Evolutionary conservation across 2,888 invertebrate genomes (phyloP).

Genomic region (Maniola hyperantus): DNA sequence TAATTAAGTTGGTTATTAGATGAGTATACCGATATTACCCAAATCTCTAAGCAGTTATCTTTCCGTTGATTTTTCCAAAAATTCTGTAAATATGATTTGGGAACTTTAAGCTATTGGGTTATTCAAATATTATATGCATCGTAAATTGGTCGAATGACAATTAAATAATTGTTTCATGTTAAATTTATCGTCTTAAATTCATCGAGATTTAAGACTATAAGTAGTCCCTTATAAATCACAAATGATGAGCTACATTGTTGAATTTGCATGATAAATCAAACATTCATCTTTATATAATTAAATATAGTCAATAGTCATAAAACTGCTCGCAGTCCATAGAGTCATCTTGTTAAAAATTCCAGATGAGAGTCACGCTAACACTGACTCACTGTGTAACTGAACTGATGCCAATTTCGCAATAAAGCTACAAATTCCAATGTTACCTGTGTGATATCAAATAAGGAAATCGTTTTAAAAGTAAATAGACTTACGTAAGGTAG

Average conservation of each 20-base stretch:
- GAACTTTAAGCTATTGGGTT: too few species aligned
- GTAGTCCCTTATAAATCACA: not conserved
- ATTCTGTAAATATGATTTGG: too few species aligned
- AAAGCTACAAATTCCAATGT: constrained; percentile 13
- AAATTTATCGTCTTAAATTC: too few species aligned
- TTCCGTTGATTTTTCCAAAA: not conserved
- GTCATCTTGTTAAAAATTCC: constrained; percentile 14
- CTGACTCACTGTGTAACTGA: constrained; percentile 22
- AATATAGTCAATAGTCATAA: constrained; percentile 9
- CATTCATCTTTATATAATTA: constrained; percentile 4
- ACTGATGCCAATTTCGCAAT: constrained; percentile 23
- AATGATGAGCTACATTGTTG: not conserved
- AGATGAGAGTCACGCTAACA: constrained; percentile 28
- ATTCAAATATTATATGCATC: too few species aligned
- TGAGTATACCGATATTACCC: not conserved
- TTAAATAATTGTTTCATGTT: too few species aligned
- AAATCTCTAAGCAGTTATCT: not conserved
- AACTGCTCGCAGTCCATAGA: not conserved
- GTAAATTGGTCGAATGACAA: too few species aligned
- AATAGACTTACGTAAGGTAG: not conserved
- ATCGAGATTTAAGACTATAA: too few species aligned
- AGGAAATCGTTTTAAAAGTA: not conserved
- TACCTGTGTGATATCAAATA: constrained; percentile 12
- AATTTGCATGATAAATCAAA: constrained; percentile 1
- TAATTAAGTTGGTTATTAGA: not conserved